Percentiles rank a stretch among this genome's conserved stretches.
Evolutionary conservation across 2,888 invertebrate species (phyloP).

Genomic region (Galerucella calmariensis): DNA sequence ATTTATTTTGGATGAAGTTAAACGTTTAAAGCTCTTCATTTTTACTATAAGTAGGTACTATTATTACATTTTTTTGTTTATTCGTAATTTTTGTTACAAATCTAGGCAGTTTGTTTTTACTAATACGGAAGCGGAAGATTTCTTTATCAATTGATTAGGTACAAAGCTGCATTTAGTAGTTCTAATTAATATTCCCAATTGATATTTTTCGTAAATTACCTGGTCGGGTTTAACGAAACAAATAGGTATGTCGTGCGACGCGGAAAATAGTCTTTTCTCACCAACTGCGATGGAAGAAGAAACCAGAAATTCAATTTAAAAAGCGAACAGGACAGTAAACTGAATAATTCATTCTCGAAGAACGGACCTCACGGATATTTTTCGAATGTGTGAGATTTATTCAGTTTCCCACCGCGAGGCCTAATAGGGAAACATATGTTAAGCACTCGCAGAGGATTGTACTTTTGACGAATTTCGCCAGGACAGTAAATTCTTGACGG

Average conservation of each 20-base stretch:
- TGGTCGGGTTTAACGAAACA: conserved; percentile 19
- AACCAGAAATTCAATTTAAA: conserved; percentile 52
- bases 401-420: conserved; percentile 57
- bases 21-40: too few relatives aligned
- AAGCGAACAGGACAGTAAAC: conserved; percentile 56
- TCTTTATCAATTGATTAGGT: too few relatives aligned
- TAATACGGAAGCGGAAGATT: too few relatives aligned
- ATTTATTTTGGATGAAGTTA: too few relatives aligned
- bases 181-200: conserved; percentile 30
- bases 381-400: conserved; percentile 60
- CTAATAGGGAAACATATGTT: conserved; percentile 51
- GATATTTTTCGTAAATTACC: conserved; percentile 28
- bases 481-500: conserved; percentile 10
- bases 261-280: conserved; percentile 41
- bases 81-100: too few relatives aligned
- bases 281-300: conserved; percentile 48
- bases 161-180: neutral
- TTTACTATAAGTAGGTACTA: too few relatives aligned
- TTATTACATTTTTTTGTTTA: too few relatives aligned
- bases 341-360: conserved; percentile 60
- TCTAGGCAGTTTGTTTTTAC: too few relatives aligned
- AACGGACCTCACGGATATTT: conserved; percentile 60
- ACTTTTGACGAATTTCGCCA: conserved; percentile 14
- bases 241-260: conserved; percentile 33
- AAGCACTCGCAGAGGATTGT: neutral